Percentiles rank a stretch among this genome's conserved stretches.
Evolutionary conservation across 2,797 vertebrate genomes (phyloP).

Genomic region (Sebastes flavidus): DNA sequence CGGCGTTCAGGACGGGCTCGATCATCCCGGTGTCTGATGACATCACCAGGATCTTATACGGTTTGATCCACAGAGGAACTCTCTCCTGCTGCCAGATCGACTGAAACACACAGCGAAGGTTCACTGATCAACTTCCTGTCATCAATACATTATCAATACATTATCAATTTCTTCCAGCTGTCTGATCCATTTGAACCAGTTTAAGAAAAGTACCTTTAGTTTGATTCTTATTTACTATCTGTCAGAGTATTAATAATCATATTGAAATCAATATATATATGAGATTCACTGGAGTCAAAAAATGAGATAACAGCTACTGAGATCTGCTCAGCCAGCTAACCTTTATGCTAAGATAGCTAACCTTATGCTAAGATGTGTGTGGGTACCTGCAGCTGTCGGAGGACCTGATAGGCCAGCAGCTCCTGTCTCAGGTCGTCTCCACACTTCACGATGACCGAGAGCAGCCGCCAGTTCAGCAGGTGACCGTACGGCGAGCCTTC

Average conservation of each 20-base stretch:
- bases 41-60: slow-evolving; percentile 97
- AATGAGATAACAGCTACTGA: background rate
- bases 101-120: slow-evolving; percentile 66
- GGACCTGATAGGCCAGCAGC: slow-evolving; percentile 93
- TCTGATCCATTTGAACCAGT: no score
- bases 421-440: slow-evolving; percentile 96
- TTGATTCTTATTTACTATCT: background rate
- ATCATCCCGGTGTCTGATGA: slow-evolving; percentile 98
- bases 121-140: background rate
- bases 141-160: background rate
- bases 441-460: slow-evolving; percentile 96
- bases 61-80: slow-evolving; percentile 95
- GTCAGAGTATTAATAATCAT: background rate
- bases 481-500: slow-evolving; percentile 95
- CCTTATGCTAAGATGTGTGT: no score
- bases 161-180: background rate
- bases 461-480: slow-evolving; percentile 90
- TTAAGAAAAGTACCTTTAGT: background rate
- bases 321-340: background rate
- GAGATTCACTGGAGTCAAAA: background rate
- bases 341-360: background rate
- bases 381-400: slow-evolving; percentile 92
- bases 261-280: background rate
- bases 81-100: slow-evolving; percentile 94
- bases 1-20: slow-evolving; percentile 94